Percentiles rank a stretch among this genome's conserved stretches.
phyloP scores from a whole-genome alignment of 2,888 invertebrate genomes.

The Apocheima hispidaria region DNA sequence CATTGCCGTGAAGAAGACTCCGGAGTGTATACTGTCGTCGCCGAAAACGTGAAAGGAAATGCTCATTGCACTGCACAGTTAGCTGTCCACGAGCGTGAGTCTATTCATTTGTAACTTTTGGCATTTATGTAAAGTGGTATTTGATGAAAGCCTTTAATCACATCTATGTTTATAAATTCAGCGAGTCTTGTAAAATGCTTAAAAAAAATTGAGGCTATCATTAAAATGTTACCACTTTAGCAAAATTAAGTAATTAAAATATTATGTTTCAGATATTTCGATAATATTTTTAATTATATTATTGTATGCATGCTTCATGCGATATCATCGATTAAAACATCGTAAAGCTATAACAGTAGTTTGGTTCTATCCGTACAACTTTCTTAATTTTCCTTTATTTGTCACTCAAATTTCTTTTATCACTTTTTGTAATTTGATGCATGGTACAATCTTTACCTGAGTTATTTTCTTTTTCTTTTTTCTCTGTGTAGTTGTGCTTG shows the following conservation, averaged over 20 bases:
- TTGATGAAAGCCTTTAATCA: slow-evolving; percentile 15
- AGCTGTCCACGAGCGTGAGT: slow-evolving; percentile 93
- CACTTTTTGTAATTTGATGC: slow-evolving; percentile 45
- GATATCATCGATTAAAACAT: slow-evolving; percentile 79
- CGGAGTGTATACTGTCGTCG: slow-evolving; percentile 96
- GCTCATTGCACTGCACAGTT: slow-evolving; percentile 95
- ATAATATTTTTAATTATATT: not conserved
- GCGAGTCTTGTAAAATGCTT: not conserved
- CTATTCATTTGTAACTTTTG: slow-evolving; percentile 37
- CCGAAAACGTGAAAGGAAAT: slow-evolving; percentile 92
- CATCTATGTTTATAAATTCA: not conserved
- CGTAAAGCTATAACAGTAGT: slow-evolving; percentile 80
- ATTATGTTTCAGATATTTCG: slow-evolving; percentile 21
- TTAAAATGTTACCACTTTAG: slow-evolving; percentile 2
- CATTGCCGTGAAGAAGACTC: slow-evolving; percentile 92
- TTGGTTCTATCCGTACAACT: slow-evolving; percentile 52
- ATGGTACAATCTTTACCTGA: slow-evolving; percentile 34
- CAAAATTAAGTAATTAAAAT: slow-evolving; percentile 15
- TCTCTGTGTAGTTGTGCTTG: slow-evolving; percentile 10
- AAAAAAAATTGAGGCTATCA: not conserved
- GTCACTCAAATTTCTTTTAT: slow-evolving; percentile 52
- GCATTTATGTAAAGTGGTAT: slow-evolving; percentile 25
- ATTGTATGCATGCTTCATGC: slow-evolving; percentile 69
- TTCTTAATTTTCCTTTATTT: slow-evolving; percentile 75
- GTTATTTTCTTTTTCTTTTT: not conserved